Evolutionary conservation across 2,113 vertebrate species (phyloP).

Genomic region (Ctenodactylus gundi): DNA sequence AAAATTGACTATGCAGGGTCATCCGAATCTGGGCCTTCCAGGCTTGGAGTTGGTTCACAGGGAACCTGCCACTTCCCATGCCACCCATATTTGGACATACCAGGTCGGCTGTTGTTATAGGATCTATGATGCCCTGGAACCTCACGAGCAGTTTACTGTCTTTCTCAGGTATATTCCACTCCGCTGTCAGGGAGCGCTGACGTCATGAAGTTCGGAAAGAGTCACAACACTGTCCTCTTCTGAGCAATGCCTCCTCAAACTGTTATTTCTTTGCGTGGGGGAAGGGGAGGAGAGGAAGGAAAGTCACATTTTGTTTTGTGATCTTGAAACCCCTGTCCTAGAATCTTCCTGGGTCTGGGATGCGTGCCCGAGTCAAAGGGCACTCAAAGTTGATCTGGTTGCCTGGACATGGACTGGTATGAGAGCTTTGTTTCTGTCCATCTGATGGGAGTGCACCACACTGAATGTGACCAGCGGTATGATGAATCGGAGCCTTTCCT

Average conservation of each 20-base stretch:
- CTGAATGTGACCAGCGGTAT: background rate
- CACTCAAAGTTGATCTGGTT: background rate
- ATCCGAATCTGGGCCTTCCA: background rate
- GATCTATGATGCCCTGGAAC: background rate
- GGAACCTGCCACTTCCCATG: background rate
- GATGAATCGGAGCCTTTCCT: background rate
- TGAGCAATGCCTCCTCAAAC: background rate
- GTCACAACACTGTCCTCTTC: background rate
- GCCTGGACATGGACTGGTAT: background rate
- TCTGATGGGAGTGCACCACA: background rate
- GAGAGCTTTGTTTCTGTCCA: background rate
- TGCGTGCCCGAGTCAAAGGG: background rate
- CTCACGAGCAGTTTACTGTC: background rate
- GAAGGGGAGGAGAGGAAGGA: background rate
- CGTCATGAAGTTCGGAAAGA: background rate
- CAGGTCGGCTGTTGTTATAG: background rate
- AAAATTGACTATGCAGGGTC: background rate
- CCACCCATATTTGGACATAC: rapidly evolving
- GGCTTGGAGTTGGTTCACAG: too few species aligned
- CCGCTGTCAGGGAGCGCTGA: background rate
- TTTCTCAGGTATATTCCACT: background rate
- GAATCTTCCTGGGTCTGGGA: background rate
- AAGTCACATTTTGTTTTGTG: background rate
- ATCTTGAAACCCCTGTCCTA: background rate
- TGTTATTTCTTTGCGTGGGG: too few species aligned